phyloP scores from a whole-genome alignment of 2,888 invertebrate species.

The Cyclophora punctaria region DNA sequence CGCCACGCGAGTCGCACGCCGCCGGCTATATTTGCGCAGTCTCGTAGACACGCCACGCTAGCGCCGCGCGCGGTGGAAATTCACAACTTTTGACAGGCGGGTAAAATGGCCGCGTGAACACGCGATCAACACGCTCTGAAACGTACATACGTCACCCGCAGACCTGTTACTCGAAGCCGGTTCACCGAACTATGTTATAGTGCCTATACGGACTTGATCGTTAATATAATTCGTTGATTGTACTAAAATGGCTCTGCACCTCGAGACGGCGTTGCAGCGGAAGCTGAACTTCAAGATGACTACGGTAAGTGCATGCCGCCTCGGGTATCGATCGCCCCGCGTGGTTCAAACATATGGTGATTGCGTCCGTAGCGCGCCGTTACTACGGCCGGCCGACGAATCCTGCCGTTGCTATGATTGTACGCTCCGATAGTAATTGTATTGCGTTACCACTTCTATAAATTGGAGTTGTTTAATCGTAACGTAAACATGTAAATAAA shows the following conservation, averaged over 20 bases:
- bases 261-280: constrained; percentile 71
- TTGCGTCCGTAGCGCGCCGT: constrained; percentile 45
- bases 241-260: constrained; percentile 59
- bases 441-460: constrained; percentile 27
- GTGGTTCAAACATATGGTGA: constrained; percentile 67
- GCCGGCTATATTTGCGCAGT: constrained; percentile 59
- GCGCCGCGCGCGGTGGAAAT: constrained; percentile 51
- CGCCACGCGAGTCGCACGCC: constrained; percentile 23
- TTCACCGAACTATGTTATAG: constrained; percentile 57
- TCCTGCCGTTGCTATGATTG: constrained; percentile 28
- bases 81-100: constrained; percentile 59
- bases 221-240: constrained; percentile 33
- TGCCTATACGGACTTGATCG: constrained; percentile 41
- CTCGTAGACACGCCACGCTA: constrained; percentile 48
- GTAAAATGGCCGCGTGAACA: constrained; percentile 71
- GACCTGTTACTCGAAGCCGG: constrained; percentile 55
- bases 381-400: constrained; percentile 36
- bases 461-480: constrained; percentile 18
- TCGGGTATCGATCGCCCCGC: constrained; percentile 63
- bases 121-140: constrained; percentile 63
- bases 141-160: constrained; percentile 55
- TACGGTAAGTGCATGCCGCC: constrained; percentile 69
- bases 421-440: constrained; percentile 26
- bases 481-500: constrained; percentile 38
- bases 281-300: constrained; percentile 73